These are phyloP conservation scores for Acrobeloides nanus DNA, from an alignment of 2,888 invertebrate species.

Conservation along the genomic window DNA sequence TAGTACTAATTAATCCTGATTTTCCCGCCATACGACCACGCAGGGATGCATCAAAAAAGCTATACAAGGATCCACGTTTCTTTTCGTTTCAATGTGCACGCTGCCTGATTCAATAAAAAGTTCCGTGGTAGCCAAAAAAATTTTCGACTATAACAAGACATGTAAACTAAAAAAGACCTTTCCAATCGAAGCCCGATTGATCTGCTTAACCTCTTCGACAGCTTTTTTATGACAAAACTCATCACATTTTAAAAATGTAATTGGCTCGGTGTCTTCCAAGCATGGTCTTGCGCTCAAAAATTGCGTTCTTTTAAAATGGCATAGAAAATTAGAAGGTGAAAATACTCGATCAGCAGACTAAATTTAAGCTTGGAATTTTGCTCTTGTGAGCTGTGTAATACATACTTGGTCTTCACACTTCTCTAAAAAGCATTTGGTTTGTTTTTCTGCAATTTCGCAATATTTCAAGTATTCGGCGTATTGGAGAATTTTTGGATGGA, in stretches of 20 bases:
- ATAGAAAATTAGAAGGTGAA: conserved; percentile 50
- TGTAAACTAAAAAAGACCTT: conserved; percentile 11
- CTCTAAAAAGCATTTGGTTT: conserved; percentile 45
- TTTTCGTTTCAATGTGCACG: too few species aligned
- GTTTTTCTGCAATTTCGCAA: conserved; percentile 43
- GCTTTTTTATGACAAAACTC: conserved; percentile 38
- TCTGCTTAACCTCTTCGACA: conserved; percentile 4
- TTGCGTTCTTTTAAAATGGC: conserved; percentile 37
- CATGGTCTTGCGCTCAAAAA: conserved; percentile 35
- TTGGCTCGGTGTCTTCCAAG: conserved; percentile 46
- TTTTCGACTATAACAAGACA: background rate
- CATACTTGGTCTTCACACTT: conserved; percentile 43
- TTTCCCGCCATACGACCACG: too few species aligned
- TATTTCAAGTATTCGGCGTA: conserved; percentile 39
- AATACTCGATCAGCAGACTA: conserved; percentile 48
- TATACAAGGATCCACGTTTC: too few species aligned
- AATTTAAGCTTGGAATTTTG: conserved; percentile 11
- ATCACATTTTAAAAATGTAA: conserved; percentile 50
- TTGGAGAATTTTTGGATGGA: conserved; percentile 46
- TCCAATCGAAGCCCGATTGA: conserved; percentile 15
- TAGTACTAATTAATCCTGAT: too few species aligned
- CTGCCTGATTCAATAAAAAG: too few species aligned
- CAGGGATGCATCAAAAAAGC: too few species aligned
- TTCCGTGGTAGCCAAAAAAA: too few species aligned
- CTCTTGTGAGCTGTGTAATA: background rate